Conservation (phyloP, 2,888 invertebrate genomes). For the Epirrita christyi region DNA sequence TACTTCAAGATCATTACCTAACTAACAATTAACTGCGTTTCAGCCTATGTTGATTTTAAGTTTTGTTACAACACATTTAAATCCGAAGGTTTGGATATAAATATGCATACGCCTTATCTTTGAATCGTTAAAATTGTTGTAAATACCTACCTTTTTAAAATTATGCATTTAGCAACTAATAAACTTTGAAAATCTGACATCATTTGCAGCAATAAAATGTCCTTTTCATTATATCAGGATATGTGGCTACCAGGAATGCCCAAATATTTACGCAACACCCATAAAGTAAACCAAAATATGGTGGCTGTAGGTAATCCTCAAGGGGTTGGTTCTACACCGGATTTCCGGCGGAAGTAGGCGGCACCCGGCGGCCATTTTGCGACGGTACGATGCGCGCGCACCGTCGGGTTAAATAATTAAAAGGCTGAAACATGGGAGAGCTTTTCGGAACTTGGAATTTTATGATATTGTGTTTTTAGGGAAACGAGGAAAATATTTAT, state of each 20-base stretch:
- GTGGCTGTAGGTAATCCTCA: conserved; percentile 47
- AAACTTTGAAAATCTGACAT: background rate
- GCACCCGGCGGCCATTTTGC: conserved; percentile 70
- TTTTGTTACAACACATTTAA: conserved; percentile 19
- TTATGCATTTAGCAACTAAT: background rate
- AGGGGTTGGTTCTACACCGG: conserved; percentile 48
- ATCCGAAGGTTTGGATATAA: conserved; percentile 12
- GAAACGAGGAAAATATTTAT: conserved; percentile 8
- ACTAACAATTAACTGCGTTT: conserved; percentile 21
- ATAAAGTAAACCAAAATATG: conserved; percentile 37
- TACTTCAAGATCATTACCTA: conserved; percentile 18
- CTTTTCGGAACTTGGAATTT: conserved; percentile 39
- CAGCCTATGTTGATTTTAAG: conserved; percentile 9
- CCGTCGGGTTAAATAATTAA: conserved; percentile 52
- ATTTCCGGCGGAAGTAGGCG: conserved; percentile 80
- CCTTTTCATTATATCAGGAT: background rate
- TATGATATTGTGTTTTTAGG: conserved; percentile 21
- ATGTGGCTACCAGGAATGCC: background rate
- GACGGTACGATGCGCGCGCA: conserved; percentile 57
- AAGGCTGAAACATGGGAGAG: conserved; percentile 42
- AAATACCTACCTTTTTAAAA: conserved; percentile 6
- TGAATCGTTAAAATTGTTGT: conserved; percentile 8
- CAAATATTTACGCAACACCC: conserved; percentile 8
- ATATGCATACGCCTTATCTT: conserved; percentile 19
- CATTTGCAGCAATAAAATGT: background rate